A percentile compares a stretch with the other conserved stretches of the same genome.
Evolutionary conservation across 2,888 invertebrate species (phyloP).

Genomic region (Candidula unifasciata): DNA sequence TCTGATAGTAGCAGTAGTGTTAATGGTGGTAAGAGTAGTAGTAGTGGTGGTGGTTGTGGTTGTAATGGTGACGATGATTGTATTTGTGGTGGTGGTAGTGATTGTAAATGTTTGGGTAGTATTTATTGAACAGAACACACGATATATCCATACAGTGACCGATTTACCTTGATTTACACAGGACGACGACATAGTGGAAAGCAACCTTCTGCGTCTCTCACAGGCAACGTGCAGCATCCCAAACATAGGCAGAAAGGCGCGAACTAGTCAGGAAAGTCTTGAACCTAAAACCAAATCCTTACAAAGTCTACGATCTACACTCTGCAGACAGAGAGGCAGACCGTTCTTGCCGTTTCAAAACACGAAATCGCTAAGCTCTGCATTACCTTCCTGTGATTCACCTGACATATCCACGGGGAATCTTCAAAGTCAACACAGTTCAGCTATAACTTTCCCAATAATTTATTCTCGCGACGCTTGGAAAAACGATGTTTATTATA

Average conservation of each 20-base stretch:
- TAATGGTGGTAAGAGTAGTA: too few species aligned
- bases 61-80: too few species aligned
- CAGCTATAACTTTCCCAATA: background rate
- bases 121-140: too few species aligned
- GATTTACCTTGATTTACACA: background rate
- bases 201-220: constrained; percentile 62
- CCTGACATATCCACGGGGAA: background rate
- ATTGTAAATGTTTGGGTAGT: background rate
- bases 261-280: constrained; percentile 43
- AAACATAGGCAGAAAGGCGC: constrained; percentile 60
- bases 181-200: constrained; percentile 62
- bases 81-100: too few species aligned
- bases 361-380: background rate
- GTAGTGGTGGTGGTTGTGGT: too few species aligned
- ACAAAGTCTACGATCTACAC: constrained; percentile 38
- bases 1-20: background rate
- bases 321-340: constrained; percentile 33
- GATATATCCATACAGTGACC: too few species aligned
- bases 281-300: constrained; percentile 51
- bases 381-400: background rate
- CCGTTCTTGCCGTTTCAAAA: constrained; percentile 24
- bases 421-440: too few species aligned
- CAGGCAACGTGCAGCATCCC: constrained; percentile 66
- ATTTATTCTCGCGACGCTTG: background rate
- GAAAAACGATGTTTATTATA: background rate